Evolutionary conservation across 2,797 vertebrate species (phyloP).

Genomic region (Sarcoramphus papa): DNA sequence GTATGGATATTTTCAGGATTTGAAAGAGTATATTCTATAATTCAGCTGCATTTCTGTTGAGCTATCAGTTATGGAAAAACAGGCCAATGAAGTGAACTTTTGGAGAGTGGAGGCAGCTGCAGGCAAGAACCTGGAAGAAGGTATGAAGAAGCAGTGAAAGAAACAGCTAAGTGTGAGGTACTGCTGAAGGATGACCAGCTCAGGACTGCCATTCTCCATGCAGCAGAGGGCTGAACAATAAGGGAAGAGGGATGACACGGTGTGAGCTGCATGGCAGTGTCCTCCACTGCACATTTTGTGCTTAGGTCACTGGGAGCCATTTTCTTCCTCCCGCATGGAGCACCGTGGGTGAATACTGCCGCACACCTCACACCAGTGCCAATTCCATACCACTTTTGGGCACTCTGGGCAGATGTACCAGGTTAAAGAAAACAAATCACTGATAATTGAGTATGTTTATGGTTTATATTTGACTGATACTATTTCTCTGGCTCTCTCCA

Average conservation of each 20-base stretch:
- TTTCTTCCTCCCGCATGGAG: fast-evolving
- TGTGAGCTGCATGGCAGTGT: not conserved
- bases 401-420: not conserved
- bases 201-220: not conserved
- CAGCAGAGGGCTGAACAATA: not conserved
- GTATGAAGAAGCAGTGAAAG: not conserved
- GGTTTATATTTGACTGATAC: not conserved
- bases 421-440: not conserved
- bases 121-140: not conserved
- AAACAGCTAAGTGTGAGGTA: not conserved
- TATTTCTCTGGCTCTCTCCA: not conserved
- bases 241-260: fast-evolving
- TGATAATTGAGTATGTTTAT: not conserved
- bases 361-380: fast-evolving
- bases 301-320: not conserved
- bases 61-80: not conserved
- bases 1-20: not conserved
- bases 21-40: not conserved
- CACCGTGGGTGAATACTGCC: fast-evolving
- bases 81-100: not conserved
- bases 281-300: not conserved
- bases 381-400: not conserved
- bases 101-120: not conserved
- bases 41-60: not conserved
- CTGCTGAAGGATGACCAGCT: not conserved